Evolutionary conservation across 2,797 vertebrate genomes (phyloP).

Genomic region (Perodicticus potto): DNA sequence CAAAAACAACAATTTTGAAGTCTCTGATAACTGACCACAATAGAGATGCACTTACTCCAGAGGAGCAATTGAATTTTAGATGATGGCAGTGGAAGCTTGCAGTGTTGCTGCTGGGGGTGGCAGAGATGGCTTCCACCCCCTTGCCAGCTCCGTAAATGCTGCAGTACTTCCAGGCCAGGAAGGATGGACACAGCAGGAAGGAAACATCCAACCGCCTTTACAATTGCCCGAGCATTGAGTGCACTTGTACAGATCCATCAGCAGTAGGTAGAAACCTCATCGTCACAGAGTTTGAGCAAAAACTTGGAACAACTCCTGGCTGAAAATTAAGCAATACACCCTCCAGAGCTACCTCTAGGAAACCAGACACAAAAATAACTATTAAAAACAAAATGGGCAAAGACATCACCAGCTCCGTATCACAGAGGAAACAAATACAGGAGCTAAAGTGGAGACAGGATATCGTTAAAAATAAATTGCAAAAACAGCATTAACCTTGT

Average conservation of each 20-base stretch:
- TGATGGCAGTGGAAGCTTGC: fast-evolving
- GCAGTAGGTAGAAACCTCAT: not conserved
- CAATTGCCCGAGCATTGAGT: not conserved
- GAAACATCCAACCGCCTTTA: not conserved
- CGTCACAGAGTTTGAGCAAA: not conserved
- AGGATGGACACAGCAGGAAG: not conserved
- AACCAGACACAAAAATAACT: not conserved
- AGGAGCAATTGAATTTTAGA: not conserved
- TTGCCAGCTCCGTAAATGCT: not conserved
- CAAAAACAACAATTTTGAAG: not conserved
- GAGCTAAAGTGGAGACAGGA: not conserved
- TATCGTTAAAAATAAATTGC: not conserved
- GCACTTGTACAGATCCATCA: no score
- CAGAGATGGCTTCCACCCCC: no score
- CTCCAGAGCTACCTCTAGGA: not conserved
- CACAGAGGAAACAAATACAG: not conserved
- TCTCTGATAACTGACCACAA: not conserved
- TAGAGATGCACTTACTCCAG: not conserved
- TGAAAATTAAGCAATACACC: not conserved
- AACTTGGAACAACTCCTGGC: not conserved
- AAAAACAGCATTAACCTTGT: not conserved
- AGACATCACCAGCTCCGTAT: not conserved
- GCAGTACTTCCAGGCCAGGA: not conserved
- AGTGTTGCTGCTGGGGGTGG: not conserved
- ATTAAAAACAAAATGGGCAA: not conserved